phyloP scores from a whole-genome alignment of 2,888 invertebrate species.

The Acronicta leporina region DNA sequence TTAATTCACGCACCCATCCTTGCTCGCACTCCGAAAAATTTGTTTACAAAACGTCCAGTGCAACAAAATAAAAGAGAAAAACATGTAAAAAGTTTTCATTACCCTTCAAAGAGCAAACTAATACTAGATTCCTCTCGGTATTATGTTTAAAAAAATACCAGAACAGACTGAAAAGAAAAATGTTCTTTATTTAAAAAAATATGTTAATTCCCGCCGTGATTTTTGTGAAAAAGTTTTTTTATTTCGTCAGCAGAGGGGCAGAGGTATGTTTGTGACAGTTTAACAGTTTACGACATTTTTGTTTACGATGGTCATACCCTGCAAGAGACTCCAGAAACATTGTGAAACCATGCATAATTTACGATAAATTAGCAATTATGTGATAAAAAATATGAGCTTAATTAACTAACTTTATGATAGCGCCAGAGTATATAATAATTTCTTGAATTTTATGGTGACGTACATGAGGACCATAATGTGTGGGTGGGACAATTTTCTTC shows the following conservation, averaged over 20 bases:
- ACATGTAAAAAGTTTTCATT: slow-evolving; percentile 18
- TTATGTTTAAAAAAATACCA: background rate
- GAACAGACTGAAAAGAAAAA: background rate
- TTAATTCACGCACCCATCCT: background rate
- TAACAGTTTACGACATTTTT: slow-evolving; percentile 16
- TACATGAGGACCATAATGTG: background rate
- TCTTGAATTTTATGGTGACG: slow-evolving; percentile 1
- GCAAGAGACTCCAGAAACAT: background rate
- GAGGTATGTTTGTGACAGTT: slow-evolving; percentile 15
- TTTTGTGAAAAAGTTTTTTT: background rate
- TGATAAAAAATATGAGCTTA: slow-evolving; percentile 17
- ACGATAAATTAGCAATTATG: slow-evolving; percentile 16
- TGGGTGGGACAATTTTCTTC: slow-evolving; percentile 9
- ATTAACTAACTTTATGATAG: slow-evolving; percentile 19
- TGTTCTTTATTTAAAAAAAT: background rate
- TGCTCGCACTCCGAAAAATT: background rate
- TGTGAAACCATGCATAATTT: slow-evolving; percentile 19
- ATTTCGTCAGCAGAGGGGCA: background rate
- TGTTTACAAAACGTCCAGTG: slow-evolving; percentile 1
- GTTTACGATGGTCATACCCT: background rate
- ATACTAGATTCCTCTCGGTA: slow-evolving; percentile 6
- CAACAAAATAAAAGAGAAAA: background rate
- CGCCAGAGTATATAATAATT: background rate
- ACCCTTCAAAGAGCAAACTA: slow-evolving; percentile 13
- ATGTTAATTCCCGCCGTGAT: background rate